These are phyloP conservation scores for Thalpophila matura DNA, from an alignment of 2,888 invertebrate species.

Conservation along the genomic window DNA sequence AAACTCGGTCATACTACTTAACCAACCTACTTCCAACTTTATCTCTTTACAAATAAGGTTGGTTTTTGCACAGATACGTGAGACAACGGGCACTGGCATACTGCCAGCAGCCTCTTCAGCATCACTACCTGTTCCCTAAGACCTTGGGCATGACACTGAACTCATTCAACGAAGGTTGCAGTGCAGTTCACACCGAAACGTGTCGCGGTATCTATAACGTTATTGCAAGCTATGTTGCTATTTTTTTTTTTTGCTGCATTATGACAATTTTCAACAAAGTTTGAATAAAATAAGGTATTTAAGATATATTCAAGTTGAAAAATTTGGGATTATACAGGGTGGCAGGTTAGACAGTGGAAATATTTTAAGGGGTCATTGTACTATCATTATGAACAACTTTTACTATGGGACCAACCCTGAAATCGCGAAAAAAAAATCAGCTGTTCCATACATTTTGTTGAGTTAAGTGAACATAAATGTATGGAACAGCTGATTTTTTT, in stretches of 20 bases:
- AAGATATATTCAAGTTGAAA: too few species aligned
- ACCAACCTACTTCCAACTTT: slow-evolving; percentile 16
- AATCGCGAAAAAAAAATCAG: too few species aligned
- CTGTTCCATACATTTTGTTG: too few species aligned
- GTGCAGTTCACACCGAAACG: slow-evolving; percentile 49
- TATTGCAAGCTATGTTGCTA: slow-evolving; percentile 1
- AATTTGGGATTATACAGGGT: too few species aligned
- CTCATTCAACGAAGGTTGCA: slow-evolving; percentile 63
- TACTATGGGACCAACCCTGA: too few species aligned
- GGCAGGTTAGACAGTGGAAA: too few species aligned
- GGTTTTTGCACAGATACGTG: slow-evolving; percentile 1
- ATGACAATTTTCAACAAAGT: too few species aligned
- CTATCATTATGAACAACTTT: too few species aligned
- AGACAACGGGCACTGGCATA: slow-evolving; percentile 41
- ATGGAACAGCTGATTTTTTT: too few species aligned
- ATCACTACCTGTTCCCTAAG: slow-evolving; percentile 72
- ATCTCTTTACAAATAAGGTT: slow-evolving; percentile 13
- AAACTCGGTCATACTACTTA: slow-evolving; percentile 48
- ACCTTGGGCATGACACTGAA: slow-evolving; percentile 77
- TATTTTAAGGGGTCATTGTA: too few species aligned
- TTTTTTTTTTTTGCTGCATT: neutral
- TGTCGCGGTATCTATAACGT: neutral
- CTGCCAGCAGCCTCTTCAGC: slow-evolving; percentile 61
- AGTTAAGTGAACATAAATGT: too few species aligned
- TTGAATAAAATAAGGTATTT: too few species aligned